Conservation (phyloP, 2,113 vertebrate species). For the Anser cygnoides region DNA sequence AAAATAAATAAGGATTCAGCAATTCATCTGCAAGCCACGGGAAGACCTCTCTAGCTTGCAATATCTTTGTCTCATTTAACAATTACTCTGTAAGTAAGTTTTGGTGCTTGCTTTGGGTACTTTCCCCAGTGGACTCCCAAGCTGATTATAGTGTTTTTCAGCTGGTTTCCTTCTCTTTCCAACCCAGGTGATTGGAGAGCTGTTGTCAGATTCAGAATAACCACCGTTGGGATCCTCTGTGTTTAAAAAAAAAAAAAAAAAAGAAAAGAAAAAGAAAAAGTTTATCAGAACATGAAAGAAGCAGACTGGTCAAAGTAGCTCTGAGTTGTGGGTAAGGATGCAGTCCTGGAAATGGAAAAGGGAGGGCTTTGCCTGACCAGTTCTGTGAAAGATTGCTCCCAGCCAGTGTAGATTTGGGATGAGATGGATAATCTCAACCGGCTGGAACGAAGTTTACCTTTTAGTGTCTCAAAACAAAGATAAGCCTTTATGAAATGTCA, state of each 20-base stretch:
- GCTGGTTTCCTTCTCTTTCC: not conserved
- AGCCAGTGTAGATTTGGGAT: not conserved
- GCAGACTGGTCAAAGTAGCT: not conserved
- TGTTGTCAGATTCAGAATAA: conserved; percentile 24
- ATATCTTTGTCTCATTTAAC: not conserved
- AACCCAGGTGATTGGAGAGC: not conserved
- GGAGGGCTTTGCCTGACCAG: not conserved
- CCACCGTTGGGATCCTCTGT: not conserved
- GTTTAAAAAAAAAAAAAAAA: not conserved
- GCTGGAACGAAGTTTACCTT: conserved; percentile 13
- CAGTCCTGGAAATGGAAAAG: not conserved
- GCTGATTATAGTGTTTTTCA: not conserved
- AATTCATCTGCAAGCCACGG: not conserved
- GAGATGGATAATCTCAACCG: not conserved
- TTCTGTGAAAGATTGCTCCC: not conserved
- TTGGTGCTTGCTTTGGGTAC: not conserved
- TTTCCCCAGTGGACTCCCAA: not conserved
- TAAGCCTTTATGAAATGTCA: conserved; percentile 9
- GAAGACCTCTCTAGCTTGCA: conserved; percentile 1
- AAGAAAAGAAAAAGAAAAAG: not conserved
- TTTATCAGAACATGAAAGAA: not conserved
- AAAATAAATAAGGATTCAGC: not conserved
- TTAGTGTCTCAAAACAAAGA: conserved; percentile 24
- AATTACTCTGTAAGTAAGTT: not conserved
- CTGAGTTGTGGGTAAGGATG: not conserved